A percentile compares a stretch with the other conserved stretches of the same genome.
Conservation (phyloP, 2,113 vertebrate species). For the Prunella fulvescens region DNA sequence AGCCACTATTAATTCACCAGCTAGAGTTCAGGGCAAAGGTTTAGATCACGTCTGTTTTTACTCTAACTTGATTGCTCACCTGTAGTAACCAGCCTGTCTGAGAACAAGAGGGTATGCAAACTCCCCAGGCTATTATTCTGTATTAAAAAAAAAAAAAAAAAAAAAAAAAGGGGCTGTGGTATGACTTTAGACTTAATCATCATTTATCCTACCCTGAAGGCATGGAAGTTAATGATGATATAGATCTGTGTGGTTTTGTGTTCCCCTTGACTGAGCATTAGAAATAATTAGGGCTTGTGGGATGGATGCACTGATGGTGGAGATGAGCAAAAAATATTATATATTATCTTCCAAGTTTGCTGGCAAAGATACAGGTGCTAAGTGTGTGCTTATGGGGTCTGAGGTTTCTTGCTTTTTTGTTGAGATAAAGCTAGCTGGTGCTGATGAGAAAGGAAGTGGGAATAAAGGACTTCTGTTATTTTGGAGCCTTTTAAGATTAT, state of each 20-base stretch:
- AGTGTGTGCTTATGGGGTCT: neutral
- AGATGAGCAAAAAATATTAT: slow-evolving; percentile 28
- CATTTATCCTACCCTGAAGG: slow-evolving; percentile 58
- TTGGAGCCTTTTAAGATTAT: neutral
- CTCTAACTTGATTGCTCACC: neutral
- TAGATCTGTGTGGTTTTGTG: slow-evolving; percentile 54
- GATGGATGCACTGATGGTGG: slow-evolving; percentile 29
- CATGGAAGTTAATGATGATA: slow-evolving; percentile 62
- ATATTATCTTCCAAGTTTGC: neutral
- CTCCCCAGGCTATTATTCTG: slow-evolving; percentile 19
- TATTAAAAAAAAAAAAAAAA: neutral
- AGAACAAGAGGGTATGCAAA: neutral
- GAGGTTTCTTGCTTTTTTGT: neutral
- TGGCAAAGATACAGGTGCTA: slow-evolving; percentile 3
- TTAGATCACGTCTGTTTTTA: slow-evolving; percentile 6
- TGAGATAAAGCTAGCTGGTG: neutral
- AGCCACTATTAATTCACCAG: neutral
- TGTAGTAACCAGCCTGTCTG: slow-evolving; percentile 4
- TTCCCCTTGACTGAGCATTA: slow-evolving; percentile 60
- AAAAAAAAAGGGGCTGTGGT: neutral
- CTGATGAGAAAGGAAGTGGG: neutral
- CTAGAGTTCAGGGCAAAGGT: slow-evolving; percentile 2
- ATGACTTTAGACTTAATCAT: slow-evolving; percentile 53
- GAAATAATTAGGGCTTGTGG: slow-evolving; percentile 54
- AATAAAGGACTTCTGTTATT: neutral